Evolutionary conservation across 2,888 invertebrate genomes (phyloP).

Genomic region (Mermis nigrescens): DNA sequence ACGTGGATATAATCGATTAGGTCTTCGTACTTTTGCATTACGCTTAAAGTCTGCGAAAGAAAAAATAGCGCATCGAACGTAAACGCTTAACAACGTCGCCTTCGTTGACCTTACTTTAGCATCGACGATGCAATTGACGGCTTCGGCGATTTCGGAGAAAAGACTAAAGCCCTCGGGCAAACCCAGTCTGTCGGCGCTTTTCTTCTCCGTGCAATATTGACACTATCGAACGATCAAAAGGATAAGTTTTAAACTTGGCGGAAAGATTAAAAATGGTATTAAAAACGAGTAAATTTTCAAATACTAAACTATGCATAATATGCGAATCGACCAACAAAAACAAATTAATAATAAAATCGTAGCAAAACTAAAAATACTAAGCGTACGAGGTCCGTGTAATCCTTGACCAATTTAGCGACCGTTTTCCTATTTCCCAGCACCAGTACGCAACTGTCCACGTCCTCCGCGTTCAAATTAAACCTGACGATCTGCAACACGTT

Average conservation of each 20-base stretch:
- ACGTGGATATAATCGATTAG: conserved; percentile 85
- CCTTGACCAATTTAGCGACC: conserved; percentile 61
- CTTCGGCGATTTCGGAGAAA: conserved; percentile 66
- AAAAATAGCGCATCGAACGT: background rate
- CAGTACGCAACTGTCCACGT: conserved; percentile 53
- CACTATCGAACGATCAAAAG: conserved; percentile 32
- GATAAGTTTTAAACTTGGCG: too few species aligned
- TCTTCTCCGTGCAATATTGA: conserved; percentile 62
- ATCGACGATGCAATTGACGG: conserved; percentile 47
- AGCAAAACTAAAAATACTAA: conserved; percentile 13
- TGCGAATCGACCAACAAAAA: too few species aligned
- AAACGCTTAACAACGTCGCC: background rate
- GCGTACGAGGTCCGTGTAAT: conserved; percentile 66
- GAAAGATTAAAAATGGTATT: background rate
- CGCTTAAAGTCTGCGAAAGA: conserved; percentile 26
- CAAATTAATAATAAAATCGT: too few species aligned
- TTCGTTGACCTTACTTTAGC: background rate
- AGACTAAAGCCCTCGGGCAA: conserved; percentile 51
- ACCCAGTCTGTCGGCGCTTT: conserved; percentile 58
- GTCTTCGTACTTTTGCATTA: conserved; percentile 50
- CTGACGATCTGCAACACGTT: conserved; percentile 11
- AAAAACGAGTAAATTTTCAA: conserved; percentile 2
- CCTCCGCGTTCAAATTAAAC: conserved; percentile 10
- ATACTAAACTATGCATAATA: too few species aligned
- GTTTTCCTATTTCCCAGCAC: conserved; percentile 74